These are phyloP conservation scores for Geotrypetes seraphini DNA, from an alignment of 2,797 vertebrate species.

Conservation along the genomic window DNA sequence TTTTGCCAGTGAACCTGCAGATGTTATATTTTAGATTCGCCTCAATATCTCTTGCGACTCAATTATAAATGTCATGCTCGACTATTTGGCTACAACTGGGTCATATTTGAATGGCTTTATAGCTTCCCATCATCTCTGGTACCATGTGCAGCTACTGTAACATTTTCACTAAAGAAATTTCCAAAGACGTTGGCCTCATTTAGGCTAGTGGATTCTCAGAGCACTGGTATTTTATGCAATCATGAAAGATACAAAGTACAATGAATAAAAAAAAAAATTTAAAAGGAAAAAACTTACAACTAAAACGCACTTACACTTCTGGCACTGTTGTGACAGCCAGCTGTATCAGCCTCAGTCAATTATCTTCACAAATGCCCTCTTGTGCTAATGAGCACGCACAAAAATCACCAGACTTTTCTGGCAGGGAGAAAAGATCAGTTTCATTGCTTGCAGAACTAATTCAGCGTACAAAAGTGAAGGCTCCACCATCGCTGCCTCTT, in stretches of 20 bases:
- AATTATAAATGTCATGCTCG: slow-evolving; percentile 8
- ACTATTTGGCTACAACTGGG: background rate
- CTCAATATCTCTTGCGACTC: too few relatives aligned
- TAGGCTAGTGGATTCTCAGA: slow-evolving; percentile 23
- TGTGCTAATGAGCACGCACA: slow-evolving; percentile 98
- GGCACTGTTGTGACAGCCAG: slow-evolving; percentile 79
- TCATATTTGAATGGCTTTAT: background rate
- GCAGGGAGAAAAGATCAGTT: slow-evolving; percentile 99
- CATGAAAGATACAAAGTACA: slow-evolving; percentile 42
- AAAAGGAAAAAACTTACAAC: slow-evolving; percentile 41
- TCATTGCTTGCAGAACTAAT: slow-evolving; percentile 99
- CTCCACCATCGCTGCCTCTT: slow-evolving; percentile 93
- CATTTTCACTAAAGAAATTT: slow-evolving; percentile 11
- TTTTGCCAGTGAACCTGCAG: too few relatives aligned
- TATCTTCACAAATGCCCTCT: slow-evolving; percentile 98
- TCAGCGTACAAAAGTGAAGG: slow-evolving; percentile 99
- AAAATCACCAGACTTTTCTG: slow-evolving; percentile 99
- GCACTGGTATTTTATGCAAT: slow-evolving; percentile 36
- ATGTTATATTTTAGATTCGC: too few relatives aligned
- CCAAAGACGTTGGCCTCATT: slow-evolving; percentile 16
- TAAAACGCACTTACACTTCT: slow-evolving; percentile 57
- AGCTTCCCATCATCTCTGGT: background rate
- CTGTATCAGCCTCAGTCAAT: slow-evolving; percentile 92
- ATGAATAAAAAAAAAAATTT: slow-evolving; percentile 19
- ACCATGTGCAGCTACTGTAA: background rate